These are phyloP conservation scores for Trichonephila clavipes DNA, from an alignment of 1,140 invertebrate genomes.

Conservation along the genomic window DNA sequence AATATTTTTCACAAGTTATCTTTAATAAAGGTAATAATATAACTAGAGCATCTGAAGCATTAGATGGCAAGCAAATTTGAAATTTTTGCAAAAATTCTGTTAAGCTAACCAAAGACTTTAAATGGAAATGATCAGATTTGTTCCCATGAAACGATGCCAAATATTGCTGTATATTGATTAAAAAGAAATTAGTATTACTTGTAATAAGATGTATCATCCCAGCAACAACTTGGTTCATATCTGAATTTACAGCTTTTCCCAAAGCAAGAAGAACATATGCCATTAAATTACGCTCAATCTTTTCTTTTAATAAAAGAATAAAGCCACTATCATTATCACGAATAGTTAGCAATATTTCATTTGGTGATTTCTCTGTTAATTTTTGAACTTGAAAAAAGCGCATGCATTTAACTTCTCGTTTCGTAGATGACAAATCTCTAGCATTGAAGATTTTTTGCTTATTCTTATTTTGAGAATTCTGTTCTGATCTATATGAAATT, in stretches of 20 bases:
- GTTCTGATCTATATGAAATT: not conserved
- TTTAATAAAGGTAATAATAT: conserved; percentile 36
- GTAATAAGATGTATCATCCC: not conserved
- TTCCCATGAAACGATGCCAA: conserved; percentile 42
- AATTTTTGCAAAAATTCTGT: conserved; percentile 48
- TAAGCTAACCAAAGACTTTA: conserved; percentile 31
- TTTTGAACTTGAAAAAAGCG: not conserved
- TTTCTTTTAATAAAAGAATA: not conserved
- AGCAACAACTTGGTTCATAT: not conserved
- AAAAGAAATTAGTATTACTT: not conserved
- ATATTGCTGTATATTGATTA: not conserved
- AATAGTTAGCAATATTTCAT: conserved; percentile 57
- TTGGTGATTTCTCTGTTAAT: not conserved
- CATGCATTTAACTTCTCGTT: not conserved
- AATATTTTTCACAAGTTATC: conserved; percentile 12
- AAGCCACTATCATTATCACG: conserved; percentile 20
- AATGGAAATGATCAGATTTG: conserved; percentile 16
- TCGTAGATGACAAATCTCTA: not conserved
- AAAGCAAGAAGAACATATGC: conserved; percentile 7
- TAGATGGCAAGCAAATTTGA: not conserved
- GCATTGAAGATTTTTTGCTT: not conserved
- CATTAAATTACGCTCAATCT: conserved; percentile 28
- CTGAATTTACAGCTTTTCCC: conserved; percentile 3
- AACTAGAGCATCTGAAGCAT: conserved; percentile 35
- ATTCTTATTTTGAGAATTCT: not conserved